These are phyloP conservation scores for Anodontia alba DNA, from an alignment of 2,888 invertebrate genomes.

Conservation along the genomic window DNA sequence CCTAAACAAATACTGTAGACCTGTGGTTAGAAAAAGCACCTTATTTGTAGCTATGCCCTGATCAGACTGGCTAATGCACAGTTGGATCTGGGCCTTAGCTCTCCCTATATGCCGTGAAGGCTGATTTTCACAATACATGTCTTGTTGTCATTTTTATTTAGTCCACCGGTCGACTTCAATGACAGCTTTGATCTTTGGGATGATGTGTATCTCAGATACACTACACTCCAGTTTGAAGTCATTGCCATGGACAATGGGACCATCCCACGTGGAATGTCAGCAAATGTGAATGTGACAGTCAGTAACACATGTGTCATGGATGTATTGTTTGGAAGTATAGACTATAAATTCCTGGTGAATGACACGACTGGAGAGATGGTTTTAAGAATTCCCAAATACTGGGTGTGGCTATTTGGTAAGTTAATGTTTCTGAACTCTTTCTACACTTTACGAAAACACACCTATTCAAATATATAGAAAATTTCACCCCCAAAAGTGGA, in stretches of 20 bases:
- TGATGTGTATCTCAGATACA: conserved; percentile 69
- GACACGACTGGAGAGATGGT: conserved; percentile 67
- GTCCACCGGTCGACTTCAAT: conserved; percentile 68
- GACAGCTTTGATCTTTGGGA: conserved; percentile 64
- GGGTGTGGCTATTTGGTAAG: conserved; percentile 43
- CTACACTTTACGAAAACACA: too few relatives aligned
- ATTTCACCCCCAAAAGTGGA: too few relatives aligned
- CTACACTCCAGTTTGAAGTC: conserved; percentile 68
- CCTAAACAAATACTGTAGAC: too few relatives aligned
- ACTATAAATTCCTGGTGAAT: conserved; percentile 63
- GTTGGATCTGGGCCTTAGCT: too few relatives aligned
- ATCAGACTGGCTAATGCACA: too few relatives aligned
- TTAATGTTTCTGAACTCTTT: too few relatives aligned
- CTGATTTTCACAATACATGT: too few relatives aligned
- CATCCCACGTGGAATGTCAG: conserved; percentile 69
- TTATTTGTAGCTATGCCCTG: too few relatives aligned
- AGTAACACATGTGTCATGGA: conserved; percentile 78
- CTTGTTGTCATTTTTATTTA: too few relatives aligned
- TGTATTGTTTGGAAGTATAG: conserved; percentile 68
- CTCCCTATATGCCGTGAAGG: too few relatives aligned
- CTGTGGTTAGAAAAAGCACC: too few relatives aligned
- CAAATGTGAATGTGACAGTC: conserved; percentile 66
- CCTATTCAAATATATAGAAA: too few relatives aligned
- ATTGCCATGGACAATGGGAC: conserved; percentile 77
- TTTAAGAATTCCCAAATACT: conserved; percentile 75